Percentiles rank a stretch among this genome's conserved stretches.
These are phyloP conservation scores for Eidolon dupreanum DNA, from an alignment of 2,797 vertebrate genomes.

Conservation along the genomic window DNA sequence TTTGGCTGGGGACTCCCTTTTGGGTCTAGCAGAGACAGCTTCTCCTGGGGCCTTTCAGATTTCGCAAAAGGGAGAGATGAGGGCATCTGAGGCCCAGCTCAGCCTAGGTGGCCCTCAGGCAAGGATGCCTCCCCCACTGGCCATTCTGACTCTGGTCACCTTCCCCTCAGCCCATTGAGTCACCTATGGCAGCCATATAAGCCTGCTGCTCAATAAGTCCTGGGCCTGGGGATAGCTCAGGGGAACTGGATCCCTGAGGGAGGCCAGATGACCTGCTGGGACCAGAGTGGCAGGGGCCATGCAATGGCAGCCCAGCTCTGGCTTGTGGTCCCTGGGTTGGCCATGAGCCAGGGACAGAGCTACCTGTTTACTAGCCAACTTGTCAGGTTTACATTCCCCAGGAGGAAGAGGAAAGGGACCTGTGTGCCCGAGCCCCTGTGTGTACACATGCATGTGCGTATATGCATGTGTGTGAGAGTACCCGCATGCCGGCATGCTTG, in stretches of 20 bases:
- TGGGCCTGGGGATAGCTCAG: neutral
- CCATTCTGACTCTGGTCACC: neutral
- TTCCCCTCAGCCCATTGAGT: neutral
- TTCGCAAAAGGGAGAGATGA: neutral
- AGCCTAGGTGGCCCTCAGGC: neutral
- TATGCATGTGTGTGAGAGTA: neutral
- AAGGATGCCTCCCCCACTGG: neutral
- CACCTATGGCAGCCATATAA: neutral
- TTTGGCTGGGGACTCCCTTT: neutral
- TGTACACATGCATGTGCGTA: no score
- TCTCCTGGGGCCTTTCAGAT: neutral
- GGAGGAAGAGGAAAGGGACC: neutral
- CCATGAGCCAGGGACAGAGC: neutral
- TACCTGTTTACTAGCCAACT: neutral
- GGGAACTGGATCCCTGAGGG: neutral
- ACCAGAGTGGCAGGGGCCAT: fast-evolving
- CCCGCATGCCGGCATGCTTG: neutral
- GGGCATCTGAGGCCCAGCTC: neutral
- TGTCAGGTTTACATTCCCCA: neutral
- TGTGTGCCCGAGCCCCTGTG: no score
- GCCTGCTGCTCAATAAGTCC: neutral
- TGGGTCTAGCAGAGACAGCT: neutral
- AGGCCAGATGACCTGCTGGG: neutral
- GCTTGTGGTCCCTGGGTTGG: neutral
- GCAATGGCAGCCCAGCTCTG: neutral